Percentiles rank a stretch among this genome's conserved stretches.
Evolutionary conservation across 2,113 vertebrate genomes (phyloP).

Genomic region (Nothobranchius furzeri): DNA sequence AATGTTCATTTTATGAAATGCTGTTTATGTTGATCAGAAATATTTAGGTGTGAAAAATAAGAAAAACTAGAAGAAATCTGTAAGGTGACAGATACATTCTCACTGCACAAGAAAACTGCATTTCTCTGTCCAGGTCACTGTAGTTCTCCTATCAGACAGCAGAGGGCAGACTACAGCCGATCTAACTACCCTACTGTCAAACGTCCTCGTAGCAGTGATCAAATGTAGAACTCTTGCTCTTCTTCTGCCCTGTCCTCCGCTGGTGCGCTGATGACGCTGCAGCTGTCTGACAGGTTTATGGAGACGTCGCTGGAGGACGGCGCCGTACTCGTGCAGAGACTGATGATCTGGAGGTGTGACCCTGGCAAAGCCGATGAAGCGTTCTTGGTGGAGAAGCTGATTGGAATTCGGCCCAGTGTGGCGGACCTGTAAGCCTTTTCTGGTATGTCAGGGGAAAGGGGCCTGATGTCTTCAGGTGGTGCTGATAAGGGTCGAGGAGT

Average conservation of each 20-base stretch:
- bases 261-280: constrained; percentile 40
- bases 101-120: constrained; percentile 17
- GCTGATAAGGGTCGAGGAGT: constrained; percentile 64
- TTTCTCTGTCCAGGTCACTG: constrained; percentile 5
- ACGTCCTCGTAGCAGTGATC: constrained; percentile 29
- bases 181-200: neutral
- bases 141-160: constrained; percentile 30
- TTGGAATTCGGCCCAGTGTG: constrained; percentile 45
- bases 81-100: neutral
- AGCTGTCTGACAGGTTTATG: constrained; percentile 52
- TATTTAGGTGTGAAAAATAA: too few relatives aligned
- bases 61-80: too few relatives aligned
- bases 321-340: constrained; percentile 25
- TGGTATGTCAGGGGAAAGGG: constrained; percentile 20
- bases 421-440: constrained; percentile 30
- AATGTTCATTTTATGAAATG: too few relatives aligned
- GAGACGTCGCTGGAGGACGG: constrained; percentile 51
- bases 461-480: constrained; percentile 42
- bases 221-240: constrained; percentile 87
- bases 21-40: too few relatives aligned
- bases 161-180: constrained; percentile 29
- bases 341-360: constrained; percentile 9
- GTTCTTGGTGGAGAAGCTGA: constrained; percentile 31
- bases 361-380: constrained; percentile 8
- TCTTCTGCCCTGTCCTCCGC: constrained; percentile 23